Base-by-base conservation (phyloP, 2,888 invertebrate species). In the Galerucella nymphaeae region DNA sequence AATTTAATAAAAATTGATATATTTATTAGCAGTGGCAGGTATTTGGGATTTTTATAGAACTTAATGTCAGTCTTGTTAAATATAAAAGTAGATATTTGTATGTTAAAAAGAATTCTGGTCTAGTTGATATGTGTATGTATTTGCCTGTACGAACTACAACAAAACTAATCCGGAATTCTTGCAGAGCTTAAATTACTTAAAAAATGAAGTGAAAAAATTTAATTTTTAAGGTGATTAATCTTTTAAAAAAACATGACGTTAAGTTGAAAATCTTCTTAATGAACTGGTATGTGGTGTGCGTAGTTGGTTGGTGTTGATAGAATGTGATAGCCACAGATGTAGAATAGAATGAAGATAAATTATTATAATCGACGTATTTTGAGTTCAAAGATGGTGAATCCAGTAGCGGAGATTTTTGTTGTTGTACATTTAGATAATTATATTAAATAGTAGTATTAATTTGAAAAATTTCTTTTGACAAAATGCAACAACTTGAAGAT, bases 231-330 rank as follows among this genome's bases (percentile, higher is more conserved):
- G 65, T 50, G 30, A 65, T 65, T 65, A 65, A 53, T 65, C 57
- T 57, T 23, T 5, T 23, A 48, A 63, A 13, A 41, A 65, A 53
- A 65, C 53, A 55, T 65, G 65, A 65, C 65, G 65, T 53, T 65
- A 65, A 65, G 65, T 65, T 55, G 53, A 65, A 65, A 65, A 65
- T 65, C 53, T 53, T 53, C 30, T 16, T 65, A 65, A 65, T 38
- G 65, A 65, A 65, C 65, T 65, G 53, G 65, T n/a, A 48, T 42
- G 62, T 42, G 42, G 30, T 6, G 18, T 23, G 53, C 50, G 64
- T 50, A n/a, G 48, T 48, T 48, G 48, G 48, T n/a, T 48, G 48
- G 48, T 64, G 20, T 30, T 23, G 57, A 57, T 57, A 50, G 45
- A 50, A 64, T 50, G 65, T 65, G 18, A 65, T 65, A 53, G 48